These are phyloP conservation scores for Triops longicaudatus DNA, from an alignment of 1,140 invertebrate genomes.

Conservation along the genomic window DNA sequence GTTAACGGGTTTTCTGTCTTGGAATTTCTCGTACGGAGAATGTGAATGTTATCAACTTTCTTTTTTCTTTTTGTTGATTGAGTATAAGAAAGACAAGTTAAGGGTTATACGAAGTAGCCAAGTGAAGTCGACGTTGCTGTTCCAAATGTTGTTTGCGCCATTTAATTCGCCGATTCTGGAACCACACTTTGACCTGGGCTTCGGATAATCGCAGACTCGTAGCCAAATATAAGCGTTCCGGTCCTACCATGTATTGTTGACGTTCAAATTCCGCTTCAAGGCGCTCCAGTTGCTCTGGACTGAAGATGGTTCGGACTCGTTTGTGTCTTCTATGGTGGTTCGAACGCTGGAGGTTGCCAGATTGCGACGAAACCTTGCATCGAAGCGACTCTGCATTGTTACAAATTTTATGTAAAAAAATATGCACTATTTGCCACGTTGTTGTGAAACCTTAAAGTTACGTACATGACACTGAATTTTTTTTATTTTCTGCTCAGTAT, in stretches of 20 bases:
- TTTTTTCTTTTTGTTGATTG: neutral
- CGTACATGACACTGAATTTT: too few species aligned
- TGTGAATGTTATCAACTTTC: neutral
- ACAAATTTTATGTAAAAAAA: too few species aligned
- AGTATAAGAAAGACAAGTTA: too few species aligned
- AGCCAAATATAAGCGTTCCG: constrained; percentile 79
- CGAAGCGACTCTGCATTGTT: neutral
- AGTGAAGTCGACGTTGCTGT: constrained; percentile 50
- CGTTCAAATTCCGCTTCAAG: constrained; percentile 84
- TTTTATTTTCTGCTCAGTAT: too few species aligned
- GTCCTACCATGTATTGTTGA: constrained; percentile 94
- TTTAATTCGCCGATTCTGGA: constrained; percentile 91
- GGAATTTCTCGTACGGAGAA: too few species aligned
- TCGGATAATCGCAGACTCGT: constrained; percentile 80
- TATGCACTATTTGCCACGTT: too few species aligned
- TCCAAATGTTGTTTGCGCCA: constrained; percentile 90
- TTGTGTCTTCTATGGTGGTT: constrained; percentile 47
- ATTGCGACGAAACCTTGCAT: constrained; percentile 15
- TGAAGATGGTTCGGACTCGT: constrained; percentile 87
- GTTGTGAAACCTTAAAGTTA: too few species aligned
- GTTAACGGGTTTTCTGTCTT: too few species aligned
- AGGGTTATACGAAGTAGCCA: neutral
- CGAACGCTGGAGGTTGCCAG: constrained; percentile 17
- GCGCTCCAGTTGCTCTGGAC: constrained; percentile 80
- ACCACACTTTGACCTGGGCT: constrained; percentile 94